phyloP scores from a whole-genome alignment of 1,140 invertebrate species.

The Drosophila lowei region DNA sequence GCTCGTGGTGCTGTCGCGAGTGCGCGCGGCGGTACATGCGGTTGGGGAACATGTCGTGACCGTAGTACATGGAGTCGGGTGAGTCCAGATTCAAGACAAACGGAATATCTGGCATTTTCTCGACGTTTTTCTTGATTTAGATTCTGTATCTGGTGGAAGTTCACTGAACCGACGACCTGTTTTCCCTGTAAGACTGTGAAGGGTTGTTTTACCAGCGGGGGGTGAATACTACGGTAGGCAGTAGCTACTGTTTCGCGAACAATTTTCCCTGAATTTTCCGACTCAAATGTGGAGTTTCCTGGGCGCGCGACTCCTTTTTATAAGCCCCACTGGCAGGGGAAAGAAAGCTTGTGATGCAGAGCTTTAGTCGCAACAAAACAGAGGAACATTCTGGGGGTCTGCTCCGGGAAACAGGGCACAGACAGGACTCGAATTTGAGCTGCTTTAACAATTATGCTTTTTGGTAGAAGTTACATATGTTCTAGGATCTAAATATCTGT shows the following conservation, averaged over 20 bases:
- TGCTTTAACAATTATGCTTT: not conserved
- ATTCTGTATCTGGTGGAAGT: slow-evolving; percentile 69
- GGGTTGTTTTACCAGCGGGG: slow-evolving; percentile 51
- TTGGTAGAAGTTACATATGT: not conserved
- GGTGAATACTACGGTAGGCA: not conserved
- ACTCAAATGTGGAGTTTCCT: slow-evolving; percentile 62
- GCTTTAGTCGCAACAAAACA: slow-evolving; percentile 38
- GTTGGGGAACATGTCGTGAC: slow-evolving; percentile 77
- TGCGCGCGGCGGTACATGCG: slow-evolving; percentile 67
- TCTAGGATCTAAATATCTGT: not conserved
- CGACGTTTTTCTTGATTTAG: slow-evolving; percentile 17
- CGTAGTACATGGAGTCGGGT: slow-evolving; percentile 74
- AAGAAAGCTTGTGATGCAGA: slow-evolving; percentile 37
- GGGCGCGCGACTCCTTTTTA: slow-evolving; percentile 44
- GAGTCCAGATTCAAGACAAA: slow-evolving; percentile 74
- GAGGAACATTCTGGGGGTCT: slow-evolving; percentile 52
- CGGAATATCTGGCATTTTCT: slow-evolving; percentile 72
- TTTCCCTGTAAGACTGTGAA: slow-evolving; percentile 28
- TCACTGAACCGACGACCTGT: slow-evolving; percentile 66
- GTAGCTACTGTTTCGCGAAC: slow-evolving; percentile 5
- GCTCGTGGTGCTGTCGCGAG: slow-evolving; percentile 62
- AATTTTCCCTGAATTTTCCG: slow-evolving; percentile 48
- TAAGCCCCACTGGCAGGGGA: slow-evolving; percentile 9
- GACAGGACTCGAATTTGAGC: slow-evolving; percentile 35
- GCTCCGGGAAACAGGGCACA: slow-evolving; percentile 34